A percentile compares a stretch with the other conserved stretches of the same genome.
Conservation (phyloP, 2,797 vertebrate species). For the Tragelaphus oryx region DNA sequence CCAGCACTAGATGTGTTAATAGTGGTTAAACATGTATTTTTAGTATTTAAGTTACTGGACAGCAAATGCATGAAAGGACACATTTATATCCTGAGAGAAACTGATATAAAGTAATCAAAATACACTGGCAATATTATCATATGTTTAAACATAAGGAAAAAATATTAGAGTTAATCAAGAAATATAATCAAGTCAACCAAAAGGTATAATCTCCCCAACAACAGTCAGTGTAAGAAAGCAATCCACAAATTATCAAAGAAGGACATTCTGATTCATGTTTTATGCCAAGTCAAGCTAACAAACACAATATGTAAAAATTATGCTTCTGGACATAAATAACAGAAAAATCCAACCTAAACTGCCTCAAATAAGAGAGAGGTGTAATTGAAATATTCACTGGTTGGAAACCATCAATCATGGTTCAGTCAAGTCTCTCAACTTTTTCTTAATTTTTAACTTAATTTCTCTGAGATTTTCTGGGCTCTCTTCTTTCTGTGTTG, state of each 20-base stretch:
- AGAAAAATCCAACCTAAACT: background rate
- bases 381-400: background rate
- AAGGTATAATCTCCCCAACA: background rate
- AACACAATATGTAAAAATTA: background rate
- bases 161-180: background rate
- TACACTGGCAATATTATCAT: background rate
- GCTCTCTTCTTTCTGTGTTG: background rate
- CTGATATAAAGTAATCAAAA: background rate
- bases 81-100: background rate
- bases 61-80: background rate
- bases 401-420: background rate
- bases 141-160: slow-evolving; percentile 12
- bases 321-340: background rate
- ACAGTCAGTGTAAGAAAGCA: background rate
- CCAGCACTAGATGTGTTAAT: background rate
- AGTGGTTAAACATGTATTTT: background rate
- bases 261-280: background rate
- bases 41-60: background rate
- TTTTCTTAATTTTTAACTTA: background rate
- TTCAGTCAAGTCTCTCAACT: background rate
- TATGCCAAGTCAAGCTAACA: background rate
- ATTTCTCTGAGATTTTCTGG: background rate
- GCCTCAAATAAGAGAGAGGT: background rate
- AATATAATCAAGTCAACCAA: background rate
- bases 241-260: background rate